Percentiles rank a stretch among this genome's conserved stretches.
Evolutionary conservation across 2,113 vertebrate species (phyloP).

Genomic region (Spea bombifrons): DNA sequence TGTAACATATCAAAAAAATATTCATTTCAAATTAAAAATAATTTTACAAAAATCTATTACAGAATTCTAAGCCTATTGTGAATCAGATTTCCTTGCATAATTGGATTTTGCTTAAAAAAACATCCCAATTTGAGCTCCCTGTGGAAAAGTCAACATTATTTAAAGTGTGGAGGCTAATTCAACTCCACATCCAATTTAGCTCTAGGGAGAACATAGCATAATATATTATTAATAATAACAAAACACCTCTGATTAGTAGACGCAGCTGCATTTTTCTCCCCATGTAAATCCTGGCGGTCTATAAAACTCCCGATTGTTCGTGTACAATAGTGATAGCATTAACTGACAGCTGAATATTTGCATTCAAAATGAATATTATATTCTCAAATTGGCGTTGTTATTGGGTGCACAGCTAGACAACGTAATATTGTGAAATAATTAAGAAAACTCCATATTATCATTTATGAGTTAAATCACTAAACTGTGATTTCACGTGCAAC

Average conservation of each 20-base stretch:
- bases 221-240: constrained; percentile 49
- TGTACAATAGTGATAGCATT: constrained; percentile 30
- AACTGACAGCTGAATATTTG: constrained; percentile 43
- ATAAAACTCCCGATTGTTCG: constrained; percentile 36
- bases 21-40: constrained; percentile 10
- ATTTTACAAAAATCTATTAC: constrained; percentile 26
- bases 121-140: constrained; percentile 35
- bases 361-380: constrained; percentile 40
- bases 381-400: constrained; percentile 33
- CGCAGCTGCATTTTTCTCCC: constrained; percentile 27
- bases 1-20: neutral
- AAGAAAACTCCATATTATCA: no score
- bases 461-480: no score
- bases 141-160: constrained; percentile 42
- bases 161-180: constrained; percentile 45
- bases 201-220: constrained; percentile 44
- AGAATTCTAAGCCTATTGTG: constrained; percentile 27
- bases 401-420: no score
- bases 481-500: no score
- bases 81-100: constrained; percentile 33
- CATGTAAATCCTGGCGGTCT: constrained; percentile 38
- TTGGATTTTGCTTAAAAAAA: constrained; percentile 46
- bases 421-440: no score
- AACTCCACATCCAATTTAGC: constrained; percentile 41
- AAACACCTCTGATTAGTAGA: constrained; percentile 44